A percentile compares a stretch with the other conserved stretches of the same genome.
Conservation (phyloP, 2,888 invertebrate species). For the Xanthia togata region DNA sequence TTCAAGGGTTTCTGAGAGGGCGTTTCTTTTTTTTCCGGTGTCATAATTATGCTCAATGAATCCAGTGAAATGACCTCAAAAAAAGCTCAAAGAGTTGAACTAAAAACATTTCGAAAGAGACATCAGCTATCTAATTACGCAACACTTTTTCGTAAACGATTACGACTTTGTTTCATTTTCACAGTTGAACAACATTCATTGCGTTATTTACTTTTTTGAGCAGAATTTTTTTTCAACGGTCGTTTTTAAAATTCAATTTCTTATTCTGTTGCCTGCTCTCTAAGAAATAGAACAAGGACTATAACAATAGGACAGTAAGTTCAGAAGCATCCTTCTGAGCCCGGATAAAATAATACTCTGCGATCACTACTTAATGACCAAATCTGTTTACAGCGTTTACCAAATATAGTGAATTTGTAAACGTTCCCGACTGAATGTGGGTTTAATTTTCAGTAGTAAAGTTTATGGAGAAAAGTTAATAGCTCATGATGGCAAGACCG, state of each 20-base stretch:
- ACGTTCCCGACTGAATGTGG: neutral
- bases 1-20: too few relatives aligned
- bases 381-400: neutral
- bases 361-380: neutral
- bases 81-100: neutral
- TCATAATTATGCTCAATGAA: too few relatives aligned
- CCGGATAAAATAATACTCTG: neutral
- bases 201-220: too few relatives aligned
- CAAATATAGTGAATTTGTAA: conserved; percentile 6
- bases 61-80: neutral
- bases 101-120: neutral
- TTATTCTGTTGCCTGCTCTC: neutral
- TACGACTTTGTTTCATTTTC: too few relatives aligned
- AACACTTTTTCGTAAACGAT: too few relatives aligned
- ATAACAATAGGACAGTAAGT: neutral
- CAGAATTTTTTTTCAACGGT: too few relatives aligned
- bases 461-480: conserved; percentile 21
- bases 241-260: neutral
- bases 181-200: too few relatives aligned
- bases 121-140: neutral
- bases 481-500: conserved; percentile 1
- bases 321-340: neutral
- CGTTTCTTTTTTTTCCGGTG: too few relatives aligned
- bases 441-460: conserved; percentile 3
- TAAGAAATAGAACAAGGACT: neutral